Evolutionary conservation across 2,888 invertebrate species (phyloP), one percentile per base, ranked within the genome.

Genomic region (Nymphalis polychloros): DNA sequence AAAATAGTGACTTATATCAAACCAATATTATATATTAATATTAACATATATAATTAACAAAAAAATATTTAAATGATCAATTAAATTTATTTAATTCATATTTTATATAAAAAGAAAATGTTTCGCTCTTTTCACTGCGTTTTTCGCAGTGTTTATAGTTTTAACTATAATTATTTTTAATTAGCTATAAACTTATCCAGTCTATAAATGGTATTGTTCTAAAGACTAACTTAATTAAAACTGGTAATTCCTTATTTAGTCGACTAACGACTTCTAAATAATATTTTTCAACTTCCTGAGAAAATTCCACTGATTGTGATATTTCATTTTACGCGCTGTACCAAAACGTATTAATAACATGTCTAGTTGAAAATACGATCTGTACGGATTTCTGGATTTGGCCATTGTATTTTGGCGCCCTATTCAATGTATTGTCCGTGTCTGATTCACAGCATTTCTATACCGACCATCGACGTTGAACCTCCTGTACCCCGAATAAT

Each of bases 381-480:
- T 72, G 70, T 72, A 68, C 50, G 67, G 61, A 63, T 72, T 74
- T 75, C 72, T 73, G 69, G 71, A 67, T 71, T 70, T 68, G 35
- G 69, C 75, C 70, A 76, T 81, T 81, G 79, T 81, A 70, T 67
- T 65, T 64, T 72, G 67, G 64, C 70, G 60, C 72, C 71, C 75
- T 68, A 77, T 81, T 79, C 76, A 75, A 69, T 72, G 77, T 77
- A 78, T 79, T 80, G 79, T 79, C 75, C 72, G 72, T 69, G 64
- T 72, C 68, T 74, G 77, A 79, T 77, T 78, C 79, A 73, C 64
- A 75, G 75, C 77, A 76, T 76, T 79, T 75, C 67, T 72, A 67
- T 67, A 63, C 59, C 69, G 64, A 27, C 79, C 78, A 78, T 65
- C 63, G 63, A 63, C 41, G 53, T 68, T 72, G 78, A 70, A 64